A percentile compares a stretch with the other conserved stretches of the same genome.
Evolutionary conservation across 2,113 vertebrate genomes (phyloP).

Genomic region (Chrysemys picta): DNA sequence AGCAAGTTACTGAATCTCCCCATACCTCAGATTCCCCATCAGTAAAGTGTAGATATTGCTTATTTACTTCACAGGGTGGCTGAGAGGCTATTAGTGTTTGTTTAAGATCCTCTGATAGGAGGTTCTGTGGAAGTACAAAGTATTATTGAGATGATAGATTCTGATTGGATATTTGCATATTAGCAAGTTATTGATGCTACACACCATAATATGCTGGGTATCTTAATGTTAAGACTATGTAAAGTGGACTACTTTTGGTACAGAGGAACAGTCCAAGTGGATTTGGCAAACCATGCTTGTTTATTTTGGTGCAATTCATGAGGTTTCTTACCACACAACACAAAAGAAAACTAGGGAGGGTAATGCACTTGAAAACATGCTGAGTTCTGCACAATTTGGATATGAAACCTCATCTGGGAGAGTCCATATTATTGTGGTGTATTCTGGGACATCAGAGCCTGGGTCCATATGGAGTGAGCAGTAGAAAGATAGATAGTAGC

Average conservation of each 20-base stretch:
- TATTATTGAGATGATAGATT: not conserved
- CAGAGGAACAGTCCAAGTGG: not conserved
- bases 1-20: not conserved
- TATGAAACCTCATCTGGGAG: not conserved
- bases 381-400: not conserved
- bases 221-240: not conserved
- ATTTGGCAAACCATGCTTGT: not conserved
- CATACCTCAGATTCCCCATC: not conserved
- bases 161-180: not conserved
- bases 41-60: not conserved
- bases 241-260: not conserved
- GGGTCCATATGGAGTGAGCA: not conserved
- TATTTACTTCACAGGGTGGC: not conserved
- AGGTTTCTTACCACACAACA: not conserved
- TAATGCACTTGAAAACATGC: not conserved
- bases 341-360: no score
- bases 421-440: not conserved
- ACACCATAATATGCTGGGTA: not conserved
- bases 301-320: not conserved
- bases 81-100: not conserved
- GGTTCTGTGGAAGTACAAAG: not conserved
- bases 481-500: not conserved
- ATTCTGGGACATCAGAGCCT: not conserved
- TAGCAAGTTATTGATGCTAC: not conserved
- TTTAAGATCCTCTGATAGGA: not conserved